These are phyloP conservation scores for Mesorhabditis belari DNA, from an alignment of 2,888 invertebrate genomes.

Conservation along the genomic window DNA sequence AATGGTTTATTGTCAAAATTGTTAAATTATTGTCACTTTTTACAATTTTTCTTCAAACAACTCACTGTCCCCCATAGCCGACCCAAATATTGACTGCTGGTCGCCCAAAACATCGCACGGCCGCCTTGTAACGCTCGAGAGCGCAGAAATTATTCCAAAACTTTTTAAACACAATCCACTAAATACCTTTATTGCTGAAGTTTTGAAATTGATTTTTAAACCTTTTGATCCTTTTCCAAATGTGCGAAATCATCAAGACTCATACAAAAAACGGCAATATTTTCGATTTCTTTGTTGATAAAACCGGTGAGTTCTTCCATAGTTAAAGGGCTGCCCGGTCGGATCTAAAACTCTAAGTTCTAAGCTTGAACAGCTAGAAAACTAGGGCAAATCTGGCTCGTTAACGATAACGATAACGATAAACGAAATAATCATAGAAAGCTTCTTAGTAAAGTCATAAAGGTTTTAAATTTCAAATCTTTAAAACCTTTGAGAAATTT, in stretches of 20 bases:
- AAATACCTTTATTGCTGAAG: not conserved
- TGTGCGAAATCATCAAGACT: not conserved
- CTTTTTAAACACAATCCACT: not conserved
- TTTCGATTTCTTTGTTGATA: not conserved
- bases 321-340: not conserved
- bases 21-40: not conserved
- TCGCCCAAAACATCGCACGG: not conserved
- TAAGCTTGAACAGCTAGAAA: too few species aligned
- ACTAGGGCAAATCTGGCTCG: too few species aligned
- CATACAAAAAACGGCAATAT: not conserved
- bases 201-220: not conserved
- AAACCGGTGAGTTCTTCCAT: not conserved
- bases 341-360: too few species aligned
- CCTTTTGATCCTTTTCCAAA: not conserved
- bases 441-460: too few species aligned
- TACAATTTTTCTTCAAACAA: not conserved
- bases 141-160: not conserved
- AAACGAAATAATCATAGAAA: too few species aligned
- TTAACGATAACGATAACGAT: too few species aligned
- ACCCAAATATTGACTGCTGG: not conserved
- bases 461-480: too few species aligned
- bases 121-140: not conserved
- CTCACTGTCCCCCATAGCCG: not conserved
- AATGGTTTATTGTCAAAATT: too few species aligned
- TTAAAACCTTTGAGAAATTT: too few species aligned